These are phyloP conservation scores for Epistrophe grossulariae DNA, from an alignment of 2,888 invertebrate species.

Conservation along the genomic window DNA sequence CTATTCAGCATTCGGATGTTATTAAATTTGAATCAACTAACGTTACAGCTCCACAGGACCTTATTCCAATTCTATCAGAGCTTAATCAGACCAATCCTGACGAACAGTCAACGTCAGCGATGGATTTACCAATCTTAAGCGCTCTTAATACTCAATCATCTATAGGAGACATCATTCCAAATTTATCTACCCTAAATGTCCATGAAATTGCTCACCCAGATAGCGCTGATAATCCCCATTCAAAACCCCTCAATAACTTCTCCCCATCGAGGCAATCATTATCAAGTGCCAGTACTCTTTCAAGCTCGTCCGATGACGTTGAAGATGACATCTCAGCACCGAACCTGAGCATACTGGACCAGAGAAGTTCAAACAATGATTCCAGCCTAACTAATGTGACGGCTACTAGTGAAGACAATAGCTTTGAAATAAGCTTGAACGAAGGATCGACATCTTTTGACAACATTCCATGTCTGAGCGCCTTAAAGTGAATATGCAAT, in stretches of 20 bases:
- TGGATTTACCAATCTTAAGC: conserved; percentile 69
- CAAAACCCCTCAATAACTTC: conserved; percentile 38
- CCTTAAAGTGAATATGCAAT: conserved; percentile 75
- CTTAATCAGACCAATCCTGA: neutral
- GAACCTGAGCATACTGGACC: conserved; percentile 81
- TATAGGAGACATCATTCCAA: conserved; percentile 48
- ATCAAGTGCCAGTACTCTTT: conserved; percentile 65
- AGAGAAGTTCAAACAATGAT: conserved; percentile 81
- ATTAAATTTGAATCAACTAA: too few relatives aligned
- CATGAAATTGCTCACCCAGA: conserved; percentile 62
- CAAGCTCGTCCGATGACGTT: conserved; percentile 51
- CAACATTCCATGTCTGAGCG: conserved; percentile 80
- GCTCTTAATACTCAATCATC: conserved; percentile 61
- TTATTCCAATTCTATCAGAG: too few relatives aligned
- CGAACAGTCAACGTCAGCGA: conserved; percentile 28
- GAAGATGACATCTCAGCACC: conserved; percentile 79
- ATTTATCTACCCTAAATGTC: conserved; percentile 71
- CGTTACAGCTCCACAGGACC: too few relatives aligned
- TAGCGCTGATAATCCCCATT: conserved; percentile 45
- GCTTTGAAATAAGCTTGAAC: conserved; percentile 81
- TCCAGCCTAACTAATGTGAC: conserved; percentile 83
- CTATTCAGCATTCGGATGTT: too few relatives aligned
- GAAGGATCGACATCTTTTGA: conserved; percentile 80
- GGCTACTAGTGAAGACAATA: conserved; percentile 83
- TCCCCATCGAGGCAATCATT: conserved; percentile 42